phyloP scores from a whole-genome alignment of 2,113 vertebrate genomes.

The Zonotrichia leucophrys region DNA sequence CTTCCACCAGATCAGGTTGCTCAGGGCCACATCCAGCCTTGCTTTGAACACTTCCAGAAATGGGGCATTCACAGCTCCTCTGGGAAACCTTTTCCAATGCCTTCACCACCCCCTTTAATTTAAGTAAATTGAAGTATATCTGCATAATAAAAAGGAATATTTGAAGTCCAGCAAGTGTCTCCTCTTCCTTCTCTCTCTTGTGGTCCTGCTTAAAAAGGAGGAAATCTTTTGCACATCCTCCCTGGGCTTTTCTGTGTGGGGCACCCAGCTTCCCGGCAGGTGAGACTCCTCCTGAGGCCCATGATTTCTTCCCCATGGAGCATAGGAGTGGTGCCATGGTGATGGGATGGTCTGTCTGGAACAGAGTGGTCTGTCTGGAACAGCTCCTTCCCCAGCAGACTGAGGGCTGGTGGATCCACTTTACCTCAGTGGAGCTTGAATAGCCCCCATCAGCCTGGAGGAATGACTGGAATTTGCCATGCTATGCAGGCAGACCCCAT shows the following conservation, averaged over 20 bases:
- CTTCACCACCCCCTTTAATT: not conserved
- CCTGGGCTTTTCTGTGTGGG: not conserved
- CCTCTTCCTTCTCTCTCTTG: not conserved
- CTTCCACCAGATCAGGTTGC: not conserved
- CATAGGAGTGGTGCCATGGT: accelerated
- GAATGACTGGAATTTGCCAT: slow-evolving; percentile 56
- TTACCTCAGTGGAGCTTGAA: not conserved
- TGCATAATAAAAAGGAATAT: not conserved
- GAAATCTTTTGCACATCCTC: not conserved
- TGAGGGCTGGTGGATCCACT: not conserved
- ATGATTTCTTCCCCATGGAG: not conserved
- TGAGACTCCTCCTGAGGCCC: not conserved
- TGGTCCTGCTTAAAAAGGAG: not conserved
- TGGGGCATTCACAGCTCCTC: not conserved
- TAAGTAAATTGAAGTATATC: not conserved
- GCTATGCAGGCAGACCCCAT: accelerated
- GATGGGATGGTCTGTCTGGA: not conserved
- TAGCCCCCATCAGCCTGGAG: slow-evolving; percentile 1
- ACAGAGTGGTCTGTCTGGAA: not conserved
- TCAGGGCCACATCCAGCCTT: not conserved
- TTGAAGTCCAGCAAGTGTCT: not conserved
- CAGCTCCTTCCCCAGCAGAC: not conserved
- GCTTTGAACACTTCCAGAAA: not conserved
- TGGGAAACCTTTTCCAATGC: not conserved
- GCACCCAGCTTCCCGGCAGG: accelerated